A percentile compares a stretch with the other conserved stretches of the same genome.
phyloP scores from a whole-genome alignment of 2,797 vertebrate genomes.

The Ciconia nigra region DNA sequence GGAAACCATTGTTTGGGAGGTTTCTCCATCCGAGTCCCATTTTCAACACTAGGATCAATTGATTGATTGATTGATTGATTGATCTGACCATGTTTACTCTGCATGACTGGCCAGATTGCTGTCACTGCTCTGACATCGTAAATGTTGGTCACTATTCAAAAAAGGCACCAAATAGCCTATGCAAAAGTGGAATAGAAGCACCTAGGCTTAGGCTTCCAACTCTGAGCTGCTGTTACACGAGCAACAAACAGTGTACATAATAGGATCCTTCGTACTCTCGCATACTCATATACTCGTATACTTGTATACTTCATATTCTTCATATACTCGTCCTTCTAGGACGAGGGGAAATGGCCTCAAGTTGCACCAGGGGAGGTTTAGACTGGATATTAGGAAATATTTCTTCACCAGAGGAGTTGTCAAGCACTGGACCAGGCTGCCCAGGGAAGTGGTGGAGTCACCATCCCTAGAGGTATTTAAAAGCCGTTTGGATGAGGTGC shows the following conservation, averaged over 20 bases:
- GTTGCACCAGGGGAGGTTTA: no score
- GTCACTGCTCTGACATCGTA: neutral
- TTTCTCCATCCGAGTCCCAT: neutral
- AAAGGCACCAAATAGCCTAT: neutral
- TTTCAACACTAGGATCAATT: neutral
- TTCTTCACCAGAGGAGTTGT: no score
- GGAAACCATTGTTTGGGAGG: accelerated
- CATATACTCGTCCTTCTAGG: no score
- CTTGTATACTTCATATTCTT: no score
- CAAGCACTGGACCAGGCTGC: no score
- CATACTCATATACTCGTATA: no score
- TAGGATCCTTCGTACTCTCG: accelerated
- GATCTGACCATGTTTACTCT: neutral
- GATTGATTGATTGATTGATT: neutral
- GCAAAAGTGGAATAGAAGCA: neutral
- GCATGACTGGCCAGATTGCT: neutral
- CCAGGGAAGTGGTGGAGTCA: no score
- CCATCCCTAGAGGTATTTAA: no score
- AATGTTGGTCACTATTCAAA: neutral
- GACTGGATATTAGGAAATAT: no score
- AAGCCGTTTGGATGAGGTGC: no score
- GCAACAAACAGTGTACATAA: accelerated
- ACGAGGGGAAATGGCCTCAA: no score
- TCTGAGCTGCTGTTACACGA: neutral
- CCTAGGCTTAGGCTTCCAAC: neutral